Evolutionary conservation across 2,797 vertebrate genomes (phyloP).

Genomic region (Denticeps clupeoides): DNA sequence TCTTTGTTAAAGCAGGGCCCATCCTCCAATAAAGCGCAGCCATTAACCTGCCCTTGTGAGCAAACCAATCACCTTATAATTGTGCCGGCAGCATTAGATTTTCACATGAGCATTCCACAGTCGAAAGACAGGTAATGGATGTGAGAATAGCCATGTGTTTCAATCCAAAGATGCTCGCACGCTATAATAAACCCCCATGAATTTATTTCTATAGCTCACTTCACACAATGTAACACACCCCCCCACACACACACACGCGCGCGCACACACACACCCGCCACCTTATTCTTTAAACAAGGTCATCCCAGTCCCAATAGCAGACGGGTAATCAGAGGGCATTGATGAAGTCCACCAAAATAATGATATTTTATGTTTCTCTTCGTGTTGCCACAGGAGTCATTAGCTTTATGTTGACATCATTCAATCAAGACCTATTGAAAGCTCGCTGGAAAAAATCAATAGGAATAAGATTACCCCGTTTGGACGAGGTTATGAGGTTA

Average conservation of each 20-base stretch:
- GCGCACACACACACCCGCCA: not conserved
- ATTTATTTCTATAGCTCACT: slow-evolving; percentile 5
- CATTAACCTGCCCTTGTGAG: not conserved
- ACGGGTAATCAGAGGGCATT: slow-evolving; percentile 72
- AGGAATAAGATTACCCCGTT: slow-evolving; percentile 88
- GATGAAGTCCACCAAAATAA: slow-evolving; percentile 72
- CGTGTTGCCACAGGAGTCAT: slow-evolving; percentile 76
- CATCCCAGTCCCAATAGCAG: slow-evolving; percentile 66
- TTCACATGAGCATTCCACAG: not conserved
- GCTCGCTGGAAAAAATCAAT: slow-evolving; percentile 88
- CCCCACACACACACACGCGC: not conserved
- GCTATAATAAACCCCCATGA: slow-evolving; percentile 9
- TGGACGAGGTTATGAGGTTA: slow-evolving; percentile 81
- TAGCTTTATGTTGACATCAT: slow-evolving; percentile 79
- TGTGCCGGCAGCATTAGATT: not conserved
- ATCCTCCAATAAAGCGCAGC: slow-evolving; percentile 1
- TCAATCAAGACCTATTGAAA: slow-evolving; percentile 78
- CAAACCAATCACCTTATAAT: not conserved
- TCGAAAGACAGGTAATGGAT: not conserved
- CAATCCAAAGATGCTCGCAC: slow-evolving; percentile 12
- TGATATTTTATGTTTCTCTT: slow-evolving; percentile 77
- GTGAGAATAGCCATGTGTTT: not conserved
- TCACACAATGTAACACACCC: slow-evolving; percentile 1
- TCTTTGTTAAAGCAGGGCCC: not conserved
- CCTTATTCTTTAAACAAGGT: slow-evolving; percentile 34